phyloP scores from a whole-genome alignment of 2,888 invertebrate genomes.

The Helicoverpa assulta region DNA sequence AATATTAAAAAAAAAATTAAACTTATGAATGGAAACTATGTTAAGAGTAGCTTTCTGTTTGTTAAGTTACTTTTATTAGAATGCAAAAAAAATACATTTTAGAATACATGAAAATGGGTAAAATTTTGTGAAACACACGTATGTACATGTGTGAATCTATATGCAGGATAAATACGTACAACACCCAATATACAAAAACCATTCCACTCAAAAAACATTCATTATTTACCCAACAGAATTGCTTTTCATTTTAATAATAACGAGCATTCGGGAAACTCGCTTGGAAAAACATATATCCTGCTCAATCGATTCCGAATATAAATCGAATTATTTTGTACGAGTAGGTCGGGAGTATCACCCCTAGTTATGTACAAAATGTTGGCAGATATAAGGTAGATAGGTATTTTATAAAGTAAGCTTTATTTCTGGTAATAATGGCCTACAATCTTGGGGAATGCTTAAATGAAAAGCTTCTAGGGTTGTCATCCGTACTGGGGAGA shows the following conservation, averaged over 20 bases:
- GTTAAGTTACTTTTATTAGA: too few relatives aligned
- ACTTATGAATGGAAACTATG: too few relatives aligned
- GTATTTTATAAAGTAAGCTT: constrained; percentile 28
- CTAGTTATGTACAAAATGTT: constrained; percentile 13
- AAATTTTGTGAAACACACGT: too few relatives aligned
- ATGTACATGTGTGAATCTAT: too few relatives aligned
- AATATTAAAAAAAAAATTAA: too few relatives aligned
- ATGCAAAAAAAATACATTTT: too few relatives aligned
- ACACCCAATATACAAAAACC: neutral
- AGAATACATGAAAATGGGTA: too few relatives aligned
- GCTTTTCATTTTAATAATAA: neutral
- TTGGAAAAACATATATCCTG: constrained; percentile 16
- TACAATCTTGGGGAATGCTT: constrained; percentile 30
- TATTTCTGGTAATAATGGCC: constrained; percentile 39
- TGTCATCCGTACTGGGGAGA: too few relatives aligned
- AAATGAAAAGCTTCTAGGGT: constrained; percentile 28
- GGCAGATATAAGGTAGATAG: neutral
- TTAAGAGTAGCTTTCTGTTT: too few relatives aligned
- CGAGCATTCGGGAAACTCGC: neutral
- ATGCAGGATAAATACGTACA: neutral
- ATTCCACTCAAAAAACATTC: constrained; percentile 4
- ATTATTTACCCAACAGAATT: constrained; percentile 14
- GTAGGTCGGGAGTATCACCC: constrained; percentile 23
- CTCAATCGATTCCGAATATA: constrained; percentile 48
- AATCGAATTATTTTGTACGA: constrained; percentile 49